These are phyloP conservation scores for Coreoperca whiteheadi DNA, from an alignment of 2,113 vertebrate genomes.

Conservation along the genomic window DNA sequence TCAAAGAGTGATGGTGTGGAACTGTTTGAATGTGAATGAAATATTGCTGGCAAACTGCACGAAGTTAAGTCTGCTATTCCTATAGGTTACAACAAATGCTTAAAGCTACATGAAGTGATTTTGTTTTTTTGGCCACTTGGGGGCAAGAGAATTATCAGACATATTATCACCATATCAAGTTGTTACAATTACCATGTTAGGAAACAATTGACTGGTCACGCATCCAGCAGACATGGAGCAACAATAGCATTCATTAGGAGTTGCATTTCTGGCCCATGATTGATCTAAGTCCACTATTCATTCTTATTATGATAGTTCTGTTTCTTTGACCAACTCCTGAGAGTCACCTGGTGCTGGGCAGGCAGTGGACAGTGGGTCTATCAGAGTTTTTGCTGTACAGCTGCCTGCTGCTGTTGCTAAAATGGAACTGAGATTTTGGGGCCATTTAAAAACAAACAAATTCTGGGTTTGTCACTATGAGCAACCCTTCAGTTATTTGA, in stretches of 20 bases:
- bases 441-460: neutral
- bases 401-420: neutral
- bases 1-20: neutral
- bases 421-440: neutral
- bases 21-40: neutral
- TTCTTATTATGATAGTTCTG: neutral
- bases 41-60: neutral
- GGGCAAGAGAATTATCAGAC: neutral
- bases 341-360: neutral
- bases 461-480: neutral
- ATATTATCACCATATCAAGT: neutral
- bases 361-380: neutral
- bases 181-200: neutral
- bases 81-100: neutral
- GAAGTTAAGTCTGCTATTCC: neutral
- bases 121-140: neutral
- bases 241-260: neutral
- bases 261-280: neutral
- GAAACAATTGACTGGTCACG: neutral
- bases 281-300: neutral
- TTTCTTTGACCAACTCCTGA: neutral
- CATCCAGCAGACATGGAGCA: neutral
- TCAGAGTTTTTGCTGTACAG: neutral
- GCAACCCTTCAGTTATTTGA: constrained; percentile 36
- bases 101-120: neutral